phyloP scores from a whole-genome alignment of 2,113 vertebrate genomes.

The Podocnemis expansa region DNA sequence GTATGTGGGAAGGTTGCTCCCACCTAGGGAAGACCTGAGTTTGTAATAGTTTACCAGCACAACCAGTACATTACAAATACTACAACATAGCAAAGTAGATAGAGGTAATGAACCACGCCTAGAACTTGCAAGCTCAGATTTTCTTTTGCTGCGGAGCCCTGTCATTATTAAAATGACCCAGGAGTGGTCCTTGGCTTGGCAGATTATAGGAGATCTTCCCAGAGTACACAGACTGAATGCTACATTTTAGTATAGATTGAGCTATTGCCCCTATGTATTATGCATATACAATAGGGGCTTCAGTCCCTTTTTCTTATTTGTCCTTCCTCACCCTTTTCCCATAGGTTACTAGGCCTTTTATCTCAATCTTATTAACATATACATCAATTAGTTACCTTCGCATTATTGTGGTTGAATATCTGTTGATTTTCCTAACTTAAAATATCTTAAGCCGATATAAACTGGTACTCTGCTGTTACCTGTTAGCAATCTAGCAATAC shows the following conservation, averaged over 20 bases:
- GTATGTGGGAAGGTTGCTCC: neutral
- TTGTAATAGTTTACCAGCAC: neutral
- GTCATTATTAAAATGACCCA: neutral
- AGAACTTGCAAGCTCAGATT: neutral
- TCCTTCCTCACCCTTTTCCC: neutral
- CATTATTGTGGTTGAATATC: neutral
- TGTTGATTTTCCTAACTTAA: neutral
- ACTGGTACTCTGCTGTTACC: neutral
- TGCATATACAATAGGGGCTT: no score
- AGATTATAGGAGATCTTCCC: neutral
- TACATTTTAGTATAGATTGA: neutral
- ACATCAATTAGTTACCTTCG: neutral
- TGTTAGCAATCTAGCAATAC: neutral
- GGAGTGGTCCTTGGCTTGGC: neutral
- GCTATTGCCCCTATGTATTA: neutral
- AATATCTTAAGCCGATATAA: neutral
- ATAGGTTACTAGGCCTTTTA: neutral
- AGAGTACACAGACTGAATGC: neutral
- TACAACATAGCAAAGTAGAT: neutral
- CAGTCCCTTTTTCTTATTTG: neutral
- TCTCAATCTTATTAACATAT: neutral
- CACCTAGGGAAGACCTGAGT: neutral
- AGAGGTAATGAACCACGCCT: neutral
- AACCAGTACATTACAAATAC: neutral
- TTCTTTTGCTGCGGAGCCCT: no score